Base-by-base conservation (phyloP, 2,797 vertebrate genomes). In the Falco naumanni region DNA sequence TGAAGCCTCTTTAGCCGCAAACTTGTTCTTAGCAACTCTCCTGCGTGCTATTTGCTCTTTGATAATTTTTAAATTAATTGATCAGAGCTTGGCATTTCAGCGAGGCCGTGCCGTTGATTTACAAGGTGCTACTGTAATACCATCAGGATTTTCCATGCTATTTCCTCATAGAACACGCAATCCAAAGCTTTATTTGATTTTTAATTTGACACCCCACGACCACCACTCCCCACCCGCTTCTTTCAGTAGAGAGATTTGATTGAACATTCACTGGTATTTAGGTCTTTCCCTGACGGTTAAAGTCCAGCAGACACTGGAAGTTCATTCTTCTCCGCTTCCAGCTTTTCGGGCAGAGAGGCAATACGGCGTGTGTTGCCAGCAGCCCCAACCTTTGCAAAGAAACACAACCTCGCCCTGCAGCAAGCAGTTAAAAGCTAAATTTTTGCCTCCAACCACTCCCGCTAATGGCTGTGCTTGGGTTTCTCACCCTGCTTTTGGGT, bases 311-410 rank as follows among this genome's bases (percentile, higher is more conserved):
- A 8, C 37, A 24, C 4, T 16, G 47, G 29, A 48, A 68, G 39
- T 48, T 56, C 3, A 2, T 17, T 54, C 51, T 77, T 47, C 18
- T 29, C 7, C 1, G 2, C 56, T 70, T 24, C 4, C 37, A 86
- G 21, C 16, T 51, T 68, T 78, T 34, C 1, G 3, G n/a, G 56
- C 2, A 1, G 43, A 41, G 76, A 34, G 50, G 59, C 72, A 1
- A 1, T 11, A 13, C 1, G 11, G 8, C 45, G 11, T 0, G 0
- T 22, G 59, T 48, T 64, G 26, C 41, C 66, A 45, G 66, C 85
- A 68, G 59, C 53, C 14, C 75, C 24, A 14, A 39, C 48, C 56
- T 72, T 19, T 39, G 43, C 33, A 59, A 51, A 4, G 3, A 24
- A 93, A 60, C 50, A 34, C n/a, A 64, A 14, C 53, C 21, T 25